These are phyloP conservation scores for Rhyzopertha dominica DNA, from an alignment of 1,140 invertebrate species.

Conservation along the genomic window DNA sequence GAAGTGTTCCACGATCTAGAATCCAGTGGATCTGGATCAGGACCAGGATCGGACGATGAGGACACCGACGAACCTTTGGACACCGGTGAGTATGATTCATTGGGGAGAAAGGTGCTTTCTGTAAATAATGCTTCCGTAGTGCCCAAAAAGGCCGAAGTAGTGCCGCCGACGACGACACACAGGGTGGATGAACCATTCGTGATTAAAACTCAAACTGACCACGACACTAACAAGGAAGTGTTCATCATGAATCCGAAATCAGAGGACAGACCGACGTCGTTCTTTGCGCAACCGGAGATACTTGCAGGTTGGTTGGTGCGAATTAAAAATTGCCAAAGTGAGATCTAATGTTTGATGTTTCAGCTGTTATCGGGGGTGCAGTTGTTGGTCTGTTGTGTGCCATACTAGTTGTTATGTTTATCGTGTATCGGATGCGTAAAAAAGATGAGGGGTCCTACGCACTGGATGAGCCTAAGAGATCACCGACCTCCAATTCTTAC, in stretches of 20 bases:
- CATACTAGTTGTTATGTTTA: constrained; percentile 98
- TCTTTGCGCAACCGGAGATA: constrained; percentile 92
- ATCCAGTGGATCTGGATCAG: constrained; percentile 64
- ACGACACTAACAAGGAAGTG: no score
- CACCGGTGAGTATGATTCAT: no score
- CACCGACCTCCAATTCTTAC: constrained; percentile 85
- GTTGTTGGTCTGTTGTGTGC: constrained; percentile 95
- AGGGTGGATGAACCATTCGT: no score
- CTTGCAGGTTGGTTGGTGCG: constrained; percentile 68
- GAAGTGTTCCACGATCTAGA: constrained; percentile 58
- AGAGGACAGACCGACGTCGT: constrained; percentile 78
- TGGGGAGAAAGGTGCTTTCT: no score
- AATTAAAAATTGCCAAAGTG: constrained; percentile 7
- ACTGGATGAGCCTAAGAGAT: constrained; percentile 92
- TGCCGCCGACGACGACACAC: no score
- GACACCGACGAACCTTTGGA: constrained; percentile 24
- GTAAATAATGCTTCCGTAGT: no score
- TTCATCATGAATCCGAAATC: constrained; percentile 74
- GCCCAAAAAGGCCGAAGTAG: no score
- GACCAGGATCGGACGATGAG: constrained; percentile 62
- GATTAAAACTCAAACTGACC: no score
- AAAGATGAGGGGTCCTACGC: constrained; percentile 99
- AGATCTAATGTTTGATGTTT: constrained; percentile 39
- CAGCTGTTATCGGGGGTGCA: constrained; percentile 97
- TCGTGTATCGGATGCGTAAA: constrained; percentile 98